Evolutionary conservation across 2,797 vertebrate species (phyloP).

Genomic region (Poecilia wingei): DNA sequence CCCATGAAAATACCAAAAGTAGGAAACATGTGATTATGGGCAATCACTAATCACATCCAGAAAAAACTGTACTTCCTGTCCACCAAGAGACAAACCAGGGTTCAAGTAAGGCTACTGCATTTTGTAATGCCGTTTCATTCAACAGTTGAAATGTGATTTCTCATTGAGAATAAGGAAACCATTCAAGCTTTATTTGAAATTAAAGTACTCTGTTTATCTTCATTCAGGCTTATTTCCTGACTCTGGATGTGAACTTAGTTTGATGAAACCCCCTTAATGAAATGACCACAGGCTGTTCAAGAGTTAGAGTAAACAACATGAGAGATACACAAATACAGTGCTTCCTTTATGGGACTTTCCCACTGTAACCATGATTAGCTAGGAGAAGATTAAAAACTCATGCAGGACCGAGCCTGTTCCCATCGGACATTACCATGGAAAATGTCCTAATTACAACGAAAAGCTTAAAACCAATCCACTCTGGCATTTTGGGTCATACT

Average conservation of each 20-base stretch:
- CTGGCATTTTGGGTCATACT: background rate
- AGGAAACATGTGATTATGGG: background rate
- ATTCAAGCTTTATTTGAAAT: constrained; percentile 36
- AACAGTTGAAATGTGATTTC: constrained; percentile 43
- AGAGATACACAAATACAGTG: constrained; percentile 16
- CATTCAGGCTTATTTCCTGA: constrained; percentile 46
- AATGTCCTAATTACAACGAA: background rate
- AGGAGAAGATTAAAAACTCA: constrained; percentile 2
- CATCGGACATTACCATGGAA: background rate
- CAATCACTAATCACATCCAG: background rate
- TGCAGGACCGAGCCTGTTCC: background rate
- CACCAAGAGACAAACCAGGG: constrained; percentile 11
- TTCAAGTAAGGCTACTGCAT: constrained; percentile 4
- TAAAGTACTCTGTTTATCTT: constrained; percentile 59
- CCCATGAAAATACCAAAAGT: background rate
- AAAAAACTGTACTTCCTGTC: constrained; percentile 7
- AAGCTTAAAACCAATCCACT: background rate
- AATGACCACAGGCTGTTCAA: constrained; percentile 19
- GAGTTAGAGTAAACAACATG: constrained; percentile 24
- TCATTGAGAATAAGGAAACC: constrained; percentile 30
- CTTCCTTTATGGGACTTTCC: background rate
- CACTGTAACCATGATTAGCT: background rate
- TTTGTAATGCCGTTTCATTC: constrained; percentile 13
- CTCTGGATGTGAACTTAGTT: constrained; percentile 43
- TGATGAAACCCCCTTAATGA: constrained; percentile 22